A percentile compares a stretch with the other conserved stretches of the same genome.
These are phyloP conservation scores for Ranitomeya imitator DNA, from an alignment of 2,113 vertebrate species.

Conservation along the genomic window DNA sequence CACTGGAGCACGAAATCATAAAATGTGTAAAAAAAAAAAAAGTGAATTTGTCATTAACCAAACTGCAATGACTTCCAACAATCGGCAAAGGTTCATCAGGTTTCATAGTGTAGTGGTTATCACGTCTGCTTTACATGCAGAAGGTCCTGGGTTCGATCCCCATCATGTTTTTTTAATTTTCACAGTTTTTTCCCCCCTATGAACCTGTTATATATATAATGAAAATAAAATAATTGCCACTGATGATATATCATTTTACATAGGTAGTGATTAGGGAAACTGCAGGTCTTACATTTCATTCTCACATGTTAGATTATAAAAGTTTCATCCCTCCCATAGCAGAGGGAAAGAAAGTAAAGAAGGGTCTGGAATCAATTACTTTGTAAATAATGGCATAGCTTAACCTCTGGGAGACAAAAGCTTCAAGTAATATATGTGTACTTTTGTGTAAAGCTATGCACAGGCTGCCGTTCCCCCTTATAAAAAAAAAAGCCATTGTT, in stretches of 20 bases:
- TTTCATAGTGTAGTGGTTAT: too few species aligned
- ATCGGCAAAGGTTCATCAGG: not conserved
- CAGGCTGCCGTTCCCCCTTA: not conserved
- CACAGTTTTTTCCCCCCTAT: too few species aligned
- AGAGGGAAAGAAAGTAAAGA: constrained; percentile 66
- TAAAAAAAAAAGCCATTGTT: constrained; percentile 46
- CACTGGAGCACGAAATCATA: too few species aligned
- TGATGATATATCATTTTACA: too few species aligned
- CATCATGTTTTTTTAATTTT: too few species aligned
- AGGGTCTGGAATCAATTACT: constrained; percentile 61
- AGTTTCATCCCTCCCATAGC: constrained; percentile 39
- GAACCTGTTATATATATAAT: too few species aligned
- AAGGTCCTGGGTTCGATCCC: too few species aligned
- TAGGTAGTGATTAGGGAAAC: not conserved
- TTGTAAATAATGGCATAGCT: constrained; percentile 60
- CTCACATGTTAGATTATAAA: constrained; percentile 33
- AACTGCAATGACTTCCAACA: too few species aligned
- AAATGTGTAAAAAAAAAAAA: too few species aligned
- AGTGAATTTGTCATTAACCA: too few species aligned
- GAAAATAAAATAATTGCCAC: too few species aligned
- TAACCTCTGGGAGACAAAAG: constrained; percentile 63
- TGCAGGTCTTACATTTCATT: constrained; percentile 8
- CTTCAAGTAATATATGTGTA: constrained; percentile 69
- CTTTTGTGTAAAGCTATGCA: constrained; percentile 51
- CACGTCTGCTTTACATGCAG: too few species aligned